A percentile compares a stretch with the other conserved stretches of the same genome.
phyloP scores from a whole-genome alignment of 2,888 invertebrate genomes.

The Cyaniris semiargus region DNA sequence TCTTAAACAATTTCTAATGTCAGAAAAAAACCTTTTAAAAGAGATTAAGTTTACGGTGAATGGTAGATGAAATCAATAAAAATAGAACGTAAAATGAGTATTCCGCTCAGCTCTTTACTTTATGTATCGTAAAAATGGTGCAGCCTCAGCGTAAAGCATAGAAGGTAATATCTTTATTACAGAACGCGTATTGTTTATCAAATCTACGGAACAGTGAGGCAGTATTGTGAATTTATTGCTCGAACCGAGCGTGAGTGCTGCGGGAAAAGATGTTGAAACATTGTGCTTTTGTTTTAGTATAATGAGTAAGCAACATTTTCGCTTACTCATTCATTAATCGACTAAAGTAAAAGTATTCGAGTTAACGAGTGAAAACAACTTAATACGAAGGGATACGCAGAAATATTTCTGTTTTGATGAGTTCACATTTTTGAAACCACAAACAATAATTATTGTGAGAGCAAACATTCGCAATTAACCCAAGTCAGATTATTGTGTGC shows the following conservation, averaged over 20 bases:
- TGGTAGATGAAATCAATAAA: slow-evolving; percentile 26
- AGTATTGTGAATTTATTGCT: slow-evolving; percentile 51
- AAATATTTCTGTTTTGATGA: background rate
- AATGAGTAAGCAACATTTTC: slow-evolving; percentile 21
- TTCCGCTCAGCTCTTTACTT: slow-evolving; percentile 53
- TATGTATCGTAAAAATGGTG: slow-evolving; percentile 63
- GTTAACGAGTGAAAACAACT: slow-evolving; percentile 21
- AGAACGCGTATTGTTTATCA: slow-evolving; percentile 45
- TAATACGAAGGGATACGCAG: background rate
- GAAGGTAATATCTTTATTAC: slow-evolving; percentile 49
- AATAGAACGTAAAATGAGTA: slow-evolving; percentile 35
- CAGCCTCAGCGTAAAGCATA: slow-evolving; percentile 47
- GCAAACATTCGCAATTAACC: background rate
- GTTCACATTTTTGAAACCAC: slow-evolving; percentile 5
- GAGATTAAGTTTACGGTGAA: slow-evolving; percentile 1
- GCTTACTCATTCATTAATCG: slow-evolving; percentile 27
- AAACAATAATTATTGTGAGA: background rate
- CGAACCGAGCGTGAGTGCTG: slow-evolving; percentile 41
- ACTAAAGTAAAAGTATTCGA: slow-evolving; percentile 7
- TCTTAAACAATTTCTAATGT: background rate
- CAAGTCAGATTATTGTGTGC: background rate
- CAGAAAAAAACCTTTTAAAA: background rate
- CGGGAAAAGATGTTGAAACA: slow-evolving; percentile 6
- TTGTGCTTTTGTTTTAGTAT: slow-evolving; percentile 20
- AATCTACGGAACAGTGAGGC: slow-evolving; percentile 40